Conservation (phyloP, 2,888 invertebrate species). For the Tenthredo notha region DNA sequence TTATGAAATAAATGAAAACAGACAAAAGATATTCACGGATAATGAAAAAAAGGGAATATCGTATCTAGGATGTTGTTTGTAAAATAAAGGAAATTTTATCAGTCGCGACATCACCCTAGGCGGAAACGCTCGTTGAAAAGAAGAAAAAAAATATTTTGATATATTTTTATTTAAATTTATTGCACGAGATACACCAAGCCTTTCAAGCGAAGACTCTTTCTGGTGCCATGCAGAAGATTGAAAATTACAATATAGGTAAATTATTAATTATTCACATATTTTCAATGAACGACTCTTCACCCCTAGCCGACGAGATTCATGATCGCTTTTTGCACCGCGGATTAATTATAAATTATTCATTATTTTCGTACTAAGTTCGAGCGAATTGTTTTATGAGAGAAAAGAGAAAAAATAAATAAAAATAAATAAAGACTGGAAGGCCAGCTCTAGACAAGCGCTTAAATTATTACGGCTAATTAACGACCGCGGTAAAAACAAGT, state of each 20-base stretch:
- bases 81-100: slow-evolving; percentile 47
- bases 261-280: slow-evolving; percentile 18
- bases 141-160: slow-evolving; percentile 31
- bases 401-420: not conserved
- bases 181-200: slow-evolving; percentile 3
- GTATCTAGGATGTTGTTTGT: slow-evolving; percentile 44
- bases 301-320: not conserved
- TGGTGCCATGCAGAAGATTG: slow-evolving; percentile 26
- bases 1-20: slow-evolving; percentile 17
- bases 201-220: slow-evolving; percentile 5
- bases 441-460: slow-evolving; percentile 17
- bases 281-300: not conserved
- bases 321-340: not conserved
- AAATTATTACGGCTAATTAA: slow-evolving; percentile 22
- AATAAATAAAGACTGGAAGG: not conserved
- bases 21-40: not conserved
- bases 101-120: slow-evolving; percentile 50
- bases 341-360: not conserved
- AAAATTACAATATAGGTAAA: slow-evolving; percentile 42
- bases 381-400: not conserved
- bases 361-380: not conserved
- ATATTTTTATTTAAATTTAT: slow-evolving; percentile 30
- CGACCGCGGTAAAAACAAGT: not conserved
- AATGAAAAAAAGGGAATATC: slow-evolving; percentile 42
- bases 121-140: slow-evolving; percentile 44